Conservation (phyloP, 2,888 invertebrate species). For the Platycheirus albimanus region DNA sequence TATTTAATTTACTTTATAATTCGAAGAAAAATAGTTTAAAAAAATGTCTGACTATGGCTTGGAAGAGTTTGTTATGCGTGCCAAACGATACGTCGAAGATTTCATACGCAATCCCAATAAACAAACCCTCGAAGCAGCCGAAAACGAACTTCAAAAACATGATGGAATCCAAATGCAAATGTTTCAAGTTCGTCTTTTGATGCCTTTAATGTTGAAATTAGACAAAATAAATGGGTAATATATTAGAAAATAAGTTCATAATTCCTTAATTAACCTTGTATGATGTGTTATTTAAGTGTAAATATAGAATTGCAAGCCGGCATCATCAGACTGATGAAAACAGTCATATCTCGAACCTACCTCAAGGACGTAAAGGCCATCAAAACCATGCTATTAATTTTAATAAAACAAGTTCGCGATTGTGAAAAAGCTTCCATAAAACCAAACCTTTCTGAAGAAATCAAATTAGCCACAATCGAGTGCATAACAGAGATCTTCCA, state of each 20-base stretch:
- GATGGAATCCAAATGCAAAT: slow-evolving; percentile 78
- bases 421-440: slow-evolving; percentile 75
- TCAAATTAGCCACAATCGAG: slow-evolving; percentile 79
- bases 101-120: slow-evolving; percentile 78
- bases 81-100: slow-evolving; percentile 80
- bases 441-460: slow-evolving; percentile 80
- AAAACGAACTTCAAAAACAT: slow-evolving; percentile 77
- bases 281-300: slow-evolving; percentile 76
- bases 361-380: slow-evolving; percentile 79
- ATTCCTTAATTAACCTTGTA: no score
- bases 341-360: slow-evolving; percentile 78
- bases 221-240: slow-evolving; percentile 79
- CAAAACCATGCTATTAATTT: slow-evolving; percentile 79
- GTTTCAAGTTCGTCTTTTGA: slow-evolving; percentile 79
- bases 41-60: slow-evolving; percentile 78
- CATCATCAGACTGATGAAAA: slow-evolving; percentile 78
- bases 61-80: slow-evolving; percentile 78
- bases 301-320: slow-evolving; percentile 79
- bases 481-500: slow-evolving; percentile 78
- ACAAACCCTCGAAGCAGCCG: slow-evolving; percentile 76
- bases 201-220: slow-evolving; percentile 80
- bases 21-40: no score
- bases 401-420: slow-evolving; percentile 79
- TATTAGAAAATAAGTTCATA: no score
- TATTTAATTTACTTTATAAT: no score